Evolutionary conservation across 2,113 vertebrate genomes (phyloP).

Genomic region (Ondatra zibethicus): DNA sequence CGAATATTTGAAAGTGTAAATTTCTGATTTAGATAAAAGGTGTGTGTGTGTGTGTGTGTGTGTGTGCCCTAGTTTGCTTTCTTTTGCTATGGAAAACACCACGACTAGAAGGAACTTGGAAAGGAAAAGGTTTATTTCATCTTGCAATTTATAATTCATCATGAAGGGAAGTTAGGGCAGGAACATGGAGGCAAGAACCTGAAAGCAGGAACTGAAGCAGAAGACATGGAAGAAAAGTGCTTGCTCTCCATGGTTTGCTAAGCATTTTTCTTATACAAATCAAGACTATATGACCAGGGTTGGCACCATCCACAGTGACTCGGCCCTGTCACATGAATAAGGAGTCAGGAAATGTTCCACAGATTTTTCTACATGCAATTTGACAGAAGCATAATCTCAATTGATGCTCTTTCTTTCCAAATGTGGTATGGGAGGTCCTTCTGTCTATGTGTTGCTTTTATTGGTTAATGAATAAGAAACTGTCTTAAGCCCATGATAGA

Average conservation of each 20-base stretch:
- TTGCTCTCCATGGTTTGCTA: not conserved
- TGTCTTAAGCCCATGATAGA: no score
- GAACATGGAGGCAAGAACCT: not conserved
- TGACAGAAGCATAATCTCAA: not conserved
- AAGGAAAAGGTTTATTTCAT: not conserved
- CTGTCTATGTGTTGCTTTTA: no score
- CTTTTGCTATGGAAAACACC: not conserved
- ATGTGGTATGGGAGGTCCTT: no score
- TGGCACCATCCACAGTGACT: not conserved
- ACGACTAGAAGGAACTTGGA: not conserved
- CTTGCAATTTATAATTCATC: not conserved
- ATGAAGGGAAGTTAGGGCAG: not conserved
- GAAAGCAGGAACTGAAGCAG: not conserved
- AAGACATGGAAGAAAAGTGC: not conserved
- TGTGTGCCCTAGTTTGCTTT: not conserved
- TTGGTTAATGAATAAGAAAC: no score
- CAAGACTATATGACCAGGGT: not conserved
- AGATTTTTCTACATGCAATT: not conserved
- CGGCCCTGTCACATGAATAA: not conserved
- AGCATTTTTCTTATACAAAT: not conserved
- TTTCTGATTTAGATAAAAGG: constrained; percentile 16
- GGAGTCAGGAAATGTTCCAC: not conserved
- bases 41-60: not conserved
- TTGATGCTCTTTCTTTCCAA: not conserved
- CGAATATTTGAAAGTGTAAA: constrained; percentile 28